Evolutionary conservation across 2,888 invertebrate genomes (phyloP), one percentile per base, ranked within the genome.

Genomic region (Thymelicus sylvestris): DNA sequence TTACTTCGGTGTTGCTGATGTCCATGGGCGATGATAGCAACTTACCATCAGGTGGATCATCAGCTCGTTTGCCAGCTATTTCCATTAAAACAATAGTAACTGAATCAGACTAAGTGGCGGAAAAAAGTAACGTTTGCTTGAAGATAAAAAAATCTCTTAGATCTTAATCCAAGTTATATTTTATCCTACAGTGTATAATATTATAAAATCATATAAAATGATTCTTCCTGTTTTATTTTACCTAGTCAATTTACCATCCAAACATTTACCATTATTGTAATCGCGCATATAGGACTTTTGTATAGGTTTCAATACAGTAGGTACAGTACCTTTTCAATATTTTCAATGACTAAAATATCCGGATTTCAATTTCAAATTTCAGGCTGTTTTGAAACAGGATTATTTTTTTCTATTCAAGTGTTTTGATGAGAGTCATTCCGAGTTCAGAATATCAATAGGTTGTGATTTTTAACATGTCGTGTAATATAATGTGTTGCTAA

Each of bases 321-420:
- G n/a, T 64, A 64, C 41, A 13, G 5, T 31, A 5, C 65, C 65
- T 55, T 55, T 65, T 55, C 48, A 65, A 65, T 52, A 55, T 65
- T 65, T 52, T 39, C 12, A 65, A 55, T 65, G 41, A 65, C 38
- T 13, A 10, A 10, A 52, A 55, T 55, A 65, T 55, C 52, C 65
- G 41, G 65, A 65, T 65, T 65, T 15, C 52, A 65, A 65, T 64
- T 62, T 48, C 19, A 41, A 52, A 65, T 63, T 63, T 64, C 15
- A 47, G 39, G 38, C 61, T 10, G 55, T 55, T 65, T 65, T 55
- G 52, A 65, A 41, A 65, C 41, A 19, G 41, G 52, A 31, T 41
- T 31, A 50, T 52, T 48, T 19, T 64, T 55, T 65, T 62, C 12
- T 55, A 65, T 39, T 41, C 19, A n/a, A 50, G 12, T 55, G 12